Evolutionary conservation across 2,888 invertebrate species (phyloP).

Genomic region (Standfussiana lucernea): DNA sequence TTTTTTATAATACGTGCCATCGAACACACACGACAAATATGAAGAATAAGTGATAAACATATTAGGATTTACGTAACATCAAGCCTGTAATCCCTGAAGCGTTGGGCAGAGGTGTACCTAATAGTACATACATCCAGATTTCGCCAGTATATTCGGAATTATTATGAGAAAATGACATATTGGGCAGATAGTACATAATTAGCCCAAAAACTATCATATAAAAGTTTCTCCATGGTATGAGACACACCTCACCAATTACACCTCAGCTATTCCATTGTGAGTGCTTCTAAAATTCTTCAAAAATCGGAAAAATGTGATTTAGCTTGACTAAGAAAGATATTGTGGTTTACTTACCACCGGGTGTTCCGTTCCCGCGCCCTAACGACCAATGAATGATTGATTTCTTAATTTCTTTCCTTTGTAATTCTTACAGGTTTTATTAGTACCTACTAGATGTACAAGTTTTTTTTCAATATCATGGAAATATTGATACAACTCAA

Average conservation of each 20-base stretch:
- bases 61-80: background rate
- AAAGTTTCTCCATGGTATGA: background rate
- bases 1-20: too few species aligned
- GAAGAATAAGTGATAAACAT: too few species aligned
- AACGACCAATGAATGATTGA: conserved; percentile 12
- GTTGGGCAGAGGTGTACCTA: background rate
- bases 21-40: too few species aligned
- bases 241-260: too few species aligned
- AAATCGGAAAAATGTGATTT: background rate
- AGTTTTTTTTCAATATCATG: background rate
- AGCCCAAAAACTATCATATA: background rate
- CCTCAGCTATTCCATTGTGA: background rate
- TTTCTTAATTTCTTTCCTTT: background rate
- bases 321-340: background rate
- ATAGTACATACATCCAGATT: background rate
- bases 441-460: background rate
- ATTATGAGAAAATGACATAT: background rate
- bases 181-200: background rate
- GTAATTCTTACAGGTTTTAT: background rate
- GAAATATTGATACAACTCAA: background rate
- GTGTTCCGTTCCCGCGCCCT: conserved; percentile 15
- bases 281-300: background rate
- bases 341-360: background rate
- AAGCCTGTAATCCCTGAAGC: background rate
- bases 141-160: background rate